Percentiles rank a stretch among this genome's conserved stretches.
Conservation (phyloP, 2,797 vertebrate species). For the Sphaeramia orbicularis region DNA sequence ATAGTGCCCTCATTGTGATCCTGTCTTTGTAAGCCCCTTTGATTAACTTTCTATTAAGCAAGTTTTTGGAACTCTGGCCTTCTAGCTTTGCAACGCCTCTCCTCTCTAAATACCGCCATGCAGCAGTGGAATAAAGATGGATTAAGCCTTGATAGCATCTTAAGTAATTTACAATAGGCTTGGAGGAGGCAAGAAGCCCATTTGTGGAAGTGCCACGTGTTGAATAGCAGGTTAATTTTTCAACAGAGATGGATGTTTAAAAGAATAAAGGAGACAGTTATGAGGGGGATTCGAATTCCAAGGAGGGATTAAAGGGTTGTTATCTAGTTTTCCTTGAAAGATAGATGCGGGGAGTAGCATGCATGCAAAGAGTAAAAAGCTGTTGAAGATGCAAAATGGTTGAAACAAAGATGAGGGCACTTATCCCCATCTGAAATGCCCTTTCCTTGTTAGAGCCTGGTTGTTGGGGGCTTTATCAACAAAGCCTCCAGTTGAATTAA, state of each 20-base stretch:
- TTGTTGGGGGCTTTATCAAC: slow-evolving; percentile 63
- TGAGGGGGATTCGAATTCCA: slow-evolving; percentile 88
- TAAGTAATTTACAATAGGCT: slow-evolving; percentile 96
- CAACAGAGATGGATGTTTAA: slow-evolving; percentile 91
- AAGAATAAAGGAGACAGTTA: slow-evolving; percentile 88
- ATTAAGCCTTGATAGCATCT: slow-evolving; percentile 97
- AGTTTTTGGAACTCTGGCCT: slow-evolving; percentile 90
- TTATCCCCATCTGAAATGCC: slow-evolving; percentile 65
- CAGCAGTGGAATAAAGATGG: slow-evolving; percentile 87
- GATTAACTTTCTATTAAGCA: slow-evolving; percentile 97
- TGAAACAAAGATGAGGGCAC: slow-evolving; percentile 79
- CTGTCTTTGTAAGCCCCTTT: slow-evolving; percentile 83
- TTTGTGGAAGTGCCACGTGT: slow-evolving; percentile 91
- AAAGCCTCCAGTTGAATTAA: slow-evolving; percentile 65
- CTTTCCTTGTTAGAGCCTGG: slow-evolving; percentile 62
- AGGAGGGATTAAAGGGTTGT: slow-evolving; percentile 92
- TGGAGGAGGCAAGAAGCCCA: slow-evolving; percentile 88
- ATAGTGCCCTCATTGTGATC: slow-evolving; percentile 83
- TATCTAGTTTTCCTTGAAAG: slow-evolving; percentile 88
- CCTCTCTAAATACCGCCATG: slow-evolving; percentile 85
- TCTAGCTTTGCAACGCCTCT: slow-evolving; percentile 75
- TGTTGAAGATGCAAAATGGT: slow-evolving; percentile 69
- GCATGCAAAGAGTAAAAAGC: slow-evolving; percentile 83
- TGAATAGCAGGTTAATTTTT: slow-evolving; percentile 94
- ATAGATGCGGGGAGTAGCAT: slow-evolving; percentile 75